phyloP scores from a whole-genome alignment of 2,797 vertebrate genomes.

The Pangasius sanitwongsei region DNA sequence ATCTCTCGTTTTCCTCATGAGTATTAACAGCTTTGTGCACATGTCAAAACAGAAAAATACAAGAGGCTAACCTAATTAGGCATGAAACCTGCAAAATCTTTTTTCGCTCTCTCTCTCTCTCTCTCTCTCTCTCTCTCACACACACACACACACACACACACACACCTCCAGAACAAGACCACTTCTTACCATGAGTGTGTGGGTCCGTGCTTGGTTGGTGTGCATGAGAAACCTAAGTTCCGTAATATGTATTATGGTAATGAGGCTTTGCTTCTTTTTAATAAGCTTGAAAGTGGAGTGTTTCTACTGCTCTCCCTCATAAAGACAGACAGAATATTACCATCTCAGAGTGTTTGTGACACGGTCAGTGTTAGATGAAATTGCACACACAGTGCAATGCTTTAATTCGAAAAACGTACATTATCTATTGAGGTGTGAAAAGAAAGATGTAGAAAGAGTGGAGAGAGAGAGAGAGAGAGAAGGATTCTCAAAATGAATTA shows the following conservation, averaged over 20 bases:
- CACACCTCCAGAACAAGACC: neutral
- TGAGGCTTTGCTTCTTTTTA: conserved; percentile 73
- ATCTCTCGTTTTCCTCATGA: conserved; percentile 10
- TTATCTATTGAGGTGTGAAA: conserved; percentile 67
- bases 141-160: conserved; percentile 2
- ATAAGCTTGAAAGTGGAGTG: conserved; percentile 60
- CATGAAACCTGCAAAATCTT: conserved; percentile 26
- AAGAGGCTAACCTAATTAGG: conserved; percentile 34
- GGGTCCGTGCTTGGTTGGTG: conserved; percentile 60
- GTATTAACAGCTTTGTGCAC: conserved; percentile 3
- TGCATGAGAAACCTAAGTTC: conserved; percentile 70
- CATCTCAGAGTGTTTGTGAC: conserved; percentile 66
- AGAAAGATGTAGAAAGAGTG: neutral
- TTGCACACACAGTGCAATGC: conserved; percentile 64
- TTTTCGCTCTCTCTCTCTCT: neutral
- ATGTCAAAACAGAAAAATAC: conserved; percentile 30
- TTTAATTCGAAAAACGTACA: conserved; percentile 72
- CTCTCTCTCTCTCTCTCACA: neutral
- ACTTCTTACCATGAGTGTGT: neutral
- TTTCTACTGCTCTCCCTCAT: conserved; percentile 59
- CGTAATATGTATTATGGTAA: conserved; percentile 74
- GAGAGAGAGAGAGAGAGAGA: conserved; percentile 27
- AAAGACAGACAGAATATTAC: conserved; percentile 71
- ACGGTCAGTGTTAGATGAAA: conserved; percentile 74
- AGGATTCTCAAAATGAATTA: conserved; percentile 37